A percentile compares a stretch with the other conserved stretches of the same genome.
These are phyloP conservation scores for Parazoanthus atlanticus DNA, from an alignment of 92 coral and sea anemone species.

Conservation along the genomic window DNA sequence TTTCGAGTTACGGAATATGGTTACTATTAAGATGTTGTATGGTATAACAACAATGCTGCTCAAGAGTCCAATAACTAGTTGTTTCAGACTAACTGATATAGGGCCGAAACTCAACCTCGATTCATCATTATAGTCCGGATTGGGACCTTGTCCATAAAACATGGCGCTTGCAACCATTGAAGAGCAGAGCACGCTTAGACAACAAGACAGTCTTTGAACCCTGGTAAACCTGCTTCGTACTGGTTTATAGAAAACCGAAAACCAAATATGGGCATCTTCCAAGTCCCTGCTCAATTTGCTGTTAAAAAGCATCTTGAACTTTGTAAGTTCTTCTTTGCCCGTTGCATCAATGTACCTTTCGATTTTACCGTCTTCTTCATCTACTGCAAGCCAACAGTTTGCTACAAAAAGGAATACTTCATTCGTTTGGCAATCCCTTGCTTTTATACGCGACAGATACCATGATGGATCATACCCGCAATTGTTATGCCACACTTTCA, in stretches of 20 bases:
- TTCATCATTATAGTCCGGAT: constrained; percentile 49
- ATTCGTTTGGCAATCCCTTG: constrained; percentile 61
- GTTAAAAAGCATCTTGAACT: constrained; percentile 60
- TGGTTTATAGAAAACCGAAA: constrained; percentile 68
- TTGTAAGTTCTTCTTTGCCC: constrained; percentile 54
- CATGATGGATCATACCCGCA: constrained; percentile 64
- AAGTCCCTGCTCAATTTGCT: constrained; percentile 59
- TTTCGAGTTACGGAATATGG: constrained; percentile 60
- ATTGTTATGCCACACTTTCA: constrained; percentile 76
- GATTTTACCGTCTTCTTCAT: constrained; percentile 66
- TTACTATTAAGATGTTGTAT: constrained; percentile 65
- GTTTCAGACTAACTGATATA: constrained; percentile 55
- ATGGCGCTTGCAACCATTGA: constrained; percentile 78
- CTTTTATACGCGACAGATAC: constrained; percentile 57
- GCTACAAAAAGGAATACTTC: constrained; percentile 62
- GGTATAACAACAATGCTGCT: constrained; percentile 69
- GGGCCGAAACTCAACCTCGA: constrained; percentile 62
- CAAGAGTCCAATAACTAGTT: constrained; percentile 60
- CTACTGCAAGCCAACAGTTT: constrained; percentile 73
- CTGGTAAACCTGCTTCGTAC: constrained; percentile 76
- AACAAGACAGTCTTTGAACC: constrained; percentile 74
- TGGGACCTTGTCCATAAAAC: constrained; percentile 72
- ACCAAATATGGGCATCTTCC: constrained; percentile 75
- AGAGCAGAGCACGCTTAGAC: constrained; percentile 66
- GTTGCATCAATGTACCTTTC: constrained; percentile 51